Base-by-base conservation (phyloP, 2,797 vertebrate species). In the Garrulus glandarius region DNA sequence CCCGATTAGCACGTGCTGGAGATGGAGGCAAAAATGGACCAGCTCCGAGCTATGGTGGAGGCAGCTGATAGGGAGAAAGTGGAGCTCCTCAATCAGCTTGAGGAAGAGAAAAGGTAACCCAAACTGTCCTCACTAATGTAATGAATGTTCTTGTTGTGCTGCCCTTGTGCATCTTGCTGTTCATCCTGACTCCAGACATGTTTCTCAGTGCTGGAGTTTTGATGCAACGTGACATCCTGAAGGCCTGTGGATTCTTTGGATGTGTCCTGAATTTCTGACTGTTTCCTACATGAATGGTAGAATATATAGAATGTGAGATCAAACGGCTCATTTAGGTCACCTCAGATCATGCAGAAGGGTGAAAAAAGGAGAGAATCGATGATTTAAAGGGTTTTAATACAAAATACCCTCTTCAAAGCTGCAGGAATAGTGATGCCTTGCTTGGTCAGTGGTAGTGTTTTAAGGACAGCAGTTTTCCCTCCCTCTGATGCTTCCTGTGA, bases 11-110 rank as follows among this genome's bases (percentile, higher is more conserved):
- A 98, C 49, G 97, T 98, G 37, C 94, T 98, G 83, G 98, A 99
- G 97, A 98, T 99, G 98, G 99, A 99, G 96, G 95, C 98, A 52
- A 99, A 99, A 97, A 99, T 99, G 99, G 99, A 99, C 97, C 99
- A 99, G 96, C 98, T 99, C 59, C 99, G 99, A 86, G 97, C 98
- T 41, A 98, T 99, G 98, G 99, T 99, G 82, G 99, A 99, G 97
- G 99, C 99, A 69, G 99, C 99, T 17, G 99, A 99, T 78, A 98
- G 98, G 97, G 99, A 99, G 91, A 99, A 99, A 93, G 99, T 99
- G 76, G 99, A 99, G 74, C 98, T 99, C 70, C 97, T 99, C 67
- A 99, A 99, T 96, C 99, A 99, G 63, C 98, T 99, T 14, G 99
- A 99, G 96, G 99, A 99, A 95, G 99, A 99, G 96, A 99, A 98